A percentile compares a stretch with the other conserved stretches of the same genome.
Conservation (phyloP, 1,140 invertebrate genomes). For the Heliconius himera region DNA sequence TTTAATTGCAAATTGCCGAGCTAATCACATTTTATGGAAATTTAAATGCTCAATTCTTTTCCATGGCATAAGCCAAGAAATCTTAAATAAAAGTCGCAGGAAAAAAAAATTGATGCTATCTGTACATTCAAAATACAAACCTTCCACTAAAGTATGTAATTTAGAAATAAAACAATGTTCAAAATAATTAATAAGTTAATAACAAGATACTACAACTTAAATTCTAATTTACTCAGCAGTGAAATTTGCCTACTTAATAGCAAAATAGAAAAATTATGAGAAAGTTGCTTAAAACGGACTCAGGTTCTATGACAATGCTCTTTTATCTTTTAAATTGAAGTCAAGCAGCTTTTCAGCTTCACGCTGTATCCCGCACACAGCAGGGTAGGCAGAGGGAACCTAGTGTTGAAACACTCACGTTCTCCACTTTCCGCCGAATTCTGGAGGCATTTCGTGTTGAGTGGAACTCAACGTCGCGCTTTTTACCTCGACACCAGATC, state of each 20-base stretch:
- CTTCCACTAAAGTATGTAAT: neutral
- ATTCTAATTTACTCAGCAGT: neutral
- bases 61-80: neutral
- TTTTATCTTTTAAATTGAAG: neutral
- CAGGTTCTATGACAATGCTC: neutral
- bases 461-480: too few species aligned
- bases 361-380: too few species aligned
- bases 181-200: constrained; percentile 2
- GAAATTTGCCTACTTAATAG: neutral
- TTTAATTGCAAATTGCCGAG: neutral
- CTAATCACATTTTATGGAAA: neutral
- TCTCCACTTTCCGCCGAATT: too few species aligned
- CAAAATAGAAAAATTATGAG: neutral
- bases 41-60: neutral
- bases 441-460: too few species aligned
- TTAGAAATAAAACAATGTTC: constrained; percentile 2
- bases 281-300: neutral
- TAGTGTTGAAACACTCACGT: too few species aligned
- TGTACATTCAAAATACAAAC: neutral
- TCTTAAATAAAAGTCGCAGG: neutral
- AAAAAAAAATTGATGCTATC: neutral
- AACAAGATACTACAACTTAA: neutral
- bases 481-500: too few species aligned
- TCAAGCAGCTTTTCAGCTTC: neutral
- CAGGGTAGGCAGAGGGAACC: too few species aligned